A percentile compares a stretch with the other conserved stretches of the same genome.
These are phyloP conservation scores for Orientallactaga bullata DNA, from an alignment of 2,113 vertebrate genomes.

Conservation along the genomic window DNA sequence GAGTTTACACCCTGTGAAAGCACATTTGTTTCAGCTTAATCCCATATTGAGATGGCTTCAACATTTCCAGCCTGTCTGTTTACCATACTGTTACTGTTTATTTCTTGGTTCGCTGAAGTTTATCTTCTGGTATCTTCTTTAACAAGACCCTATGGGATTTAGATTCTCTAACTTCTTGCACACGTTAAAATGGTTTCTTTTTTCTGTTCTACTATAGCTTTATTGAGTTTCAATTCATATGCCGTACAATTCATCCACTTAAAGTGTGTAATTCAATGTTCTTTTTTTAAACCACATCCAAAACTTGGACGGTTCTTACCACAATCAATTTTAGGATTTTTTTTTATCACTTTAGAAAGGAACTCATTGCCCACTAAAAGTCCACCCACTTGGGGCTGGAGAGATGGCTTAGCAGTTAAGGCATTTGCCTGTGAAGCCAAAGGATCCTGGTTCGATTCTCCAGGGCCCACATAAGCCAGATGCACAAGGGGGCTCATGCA, in stretches of 20 bases:
- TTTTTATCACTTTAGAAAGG: no score
- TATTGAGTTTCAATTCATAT: slow-evolving; percentile 58
- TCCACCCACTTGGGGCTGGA: no score
- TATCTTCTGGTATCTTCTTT: slow-evolving; percentile 70
- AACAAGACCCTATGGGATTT: slow-evolving; percentile 73
- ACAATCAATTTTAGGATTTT: no score
- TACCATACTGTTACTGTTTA: slow-evolving; percentile 30
- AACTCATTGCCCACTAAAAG: no score
- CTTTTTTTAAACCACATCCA: background rate
- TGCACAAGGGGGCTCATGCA: no score
- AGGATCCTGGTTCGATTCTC: no score
- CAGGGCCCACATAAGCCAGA: no score
- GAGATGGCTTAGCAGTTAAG: no score
- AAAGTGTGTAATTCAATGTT: background rate
- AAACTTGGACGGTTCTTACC: no score
- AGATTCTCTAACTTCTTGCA: slow-evolving; percentile 43
- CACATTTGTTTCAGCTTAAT: background rate
- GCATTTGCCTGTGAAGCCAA: no score
- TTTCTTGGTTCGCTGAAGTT: slow-evolving; percentile 70
- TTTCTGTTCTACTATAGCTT: background rate
- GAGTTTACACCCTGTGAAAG: background rate
- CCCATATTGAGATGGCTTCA: slow-evolving; percentile 14
- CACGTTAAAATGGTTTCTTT: slow-evolving; percentile 23
- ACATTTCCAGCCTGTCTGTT: slow-evolving; percentile 25
- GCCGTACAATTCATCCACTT: slow-evolving; percentile 9